A percentile compares a stretch with the other conserved stretches of the same genome.
These are phyloP conservation scores for Amphimedon queenslandica DNA, from an alignment of 37 sponge, comb jelly and placozoan genomes.

Conservation along the genomic window DNA sequence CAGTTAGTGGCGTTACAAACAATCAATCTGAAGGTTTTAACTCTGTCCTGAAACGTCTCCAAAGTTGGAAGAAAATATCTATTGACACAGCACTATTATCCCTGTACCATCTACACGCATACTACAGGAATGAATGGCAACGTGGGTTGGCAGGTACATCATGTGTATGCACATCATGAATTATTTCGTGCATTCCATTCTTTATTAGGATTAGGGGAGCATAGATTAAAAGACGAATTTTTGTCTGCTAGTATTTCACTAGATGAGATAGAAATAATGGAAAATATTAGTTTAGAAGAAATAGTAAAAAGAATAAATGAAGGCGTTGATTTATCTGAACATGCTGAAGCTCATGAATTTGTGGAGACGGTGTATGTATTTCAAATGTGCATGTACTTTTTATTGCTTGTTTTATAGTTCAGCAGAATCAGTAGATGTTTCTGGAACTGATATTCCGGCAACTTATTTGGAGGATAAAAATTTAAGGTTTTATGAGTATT, in stretches of 20 bases:
- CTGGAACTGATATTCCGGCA: background rate
- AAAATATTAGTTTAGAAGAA: background rate
- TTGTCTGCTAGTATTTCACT: background rate
- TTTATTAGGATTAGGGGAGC: background rate
- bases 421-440: background rate
- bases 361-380: background rate
- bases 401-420: no score
- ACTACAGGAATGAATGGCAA: constrained; percentile 11
- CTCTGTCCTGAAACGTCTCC: constrained; percentile 8
- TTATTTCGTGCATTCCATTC: background rate
- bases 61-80: constrained; percentile 12
- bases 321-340: background rate
- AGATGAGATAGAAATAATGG: constrained; percentile 4
- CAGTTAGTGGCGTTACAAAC: constrained; percentile 9
- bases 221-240: background rate
- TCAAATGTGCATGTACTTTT: no score
- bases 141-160: background rate
- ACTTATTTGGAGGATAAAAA: no score
- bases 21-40: constrained; percentile 28
- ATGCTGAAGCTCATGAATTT: background rate
- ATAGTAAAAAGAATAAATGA: background rate
- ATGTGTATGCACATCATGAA: background rate
- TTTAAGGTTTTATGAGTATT: no score
- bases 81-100: constrained; percentile 7
- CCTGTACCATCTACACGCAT: constrained; percentile 1